A percentile compares a stretch with the other conserved stretches of the same genome.
Conservation (phyloP, 1,140 invertebrate genomes). For the Platyura marginata region DNA sequence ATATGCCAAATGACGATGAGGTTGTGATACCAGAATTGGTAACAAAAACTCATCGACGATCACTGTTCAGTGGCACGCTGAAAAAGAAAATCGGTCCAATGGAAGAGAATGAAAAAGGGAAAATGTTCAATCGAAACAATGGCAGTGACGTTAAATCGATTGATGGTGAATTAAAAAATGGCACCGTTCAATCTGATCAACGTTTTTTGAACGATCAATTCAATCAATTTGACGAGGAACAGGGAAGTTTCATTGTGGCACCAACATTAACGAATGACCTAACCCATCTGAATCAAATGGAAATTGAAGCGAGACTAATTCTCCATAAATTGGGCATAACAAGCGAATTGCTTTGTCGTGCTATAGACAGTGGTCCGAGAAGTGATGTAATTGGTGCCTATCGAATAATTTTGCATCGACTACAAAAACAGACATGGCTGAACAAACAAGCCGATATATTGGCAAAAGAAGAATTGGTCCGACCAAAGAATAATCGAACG, state of each 20-base stretch:
- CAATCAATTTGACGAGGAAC: constrained; percentile 18
- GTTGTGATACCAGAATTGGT: constrained; percentile 2
- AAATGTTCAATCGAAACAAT: constrained; percentile 6
- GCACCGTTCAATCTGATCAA: constrained; percentile 19
- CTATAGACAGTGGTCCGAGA: constrained; percentile 21
- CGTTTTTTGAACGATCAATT: constrained; percentile 6
- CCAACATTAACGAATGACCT: constrained; percentile 25
- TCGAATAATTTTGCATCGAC: constrained; percentile 26
- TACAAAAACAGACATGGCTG: constrained; percentile 23
- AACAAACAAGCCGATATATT: constrained; percentile 6
- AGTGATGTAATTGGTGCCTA: constrained; percentile 28
- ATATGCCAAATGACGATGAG: constrained; percentile 8
- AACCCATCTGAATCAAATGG: constrained; percentile 19
- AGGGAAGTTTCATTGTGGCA: constrained; percentile 25
- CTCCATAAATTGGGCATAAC: constrained; percentile 23
- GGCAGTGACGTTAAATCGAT: constrained; percentile 9
- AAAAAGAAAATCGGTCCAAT: constrained; percentile 21
- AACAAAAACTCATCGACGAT: constrained; percentile 8
- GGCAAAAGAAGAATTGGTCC: not conserved
- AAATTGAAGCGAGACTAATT: constrained; percentile 24
- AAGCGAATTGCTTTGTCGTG: constrained; percentile 22
- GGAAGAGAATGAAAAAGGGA: constrained; percentile 15
- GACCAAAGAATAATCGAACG: constrained; percentile 16
- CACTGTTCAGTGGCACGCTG: constrained; percentile 17
- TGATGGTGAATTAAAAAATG: constrained; percentile 12